Conservation (phyloP, 1,140 invertebrate genomes). For the Heliconius hermathena region DNA sequence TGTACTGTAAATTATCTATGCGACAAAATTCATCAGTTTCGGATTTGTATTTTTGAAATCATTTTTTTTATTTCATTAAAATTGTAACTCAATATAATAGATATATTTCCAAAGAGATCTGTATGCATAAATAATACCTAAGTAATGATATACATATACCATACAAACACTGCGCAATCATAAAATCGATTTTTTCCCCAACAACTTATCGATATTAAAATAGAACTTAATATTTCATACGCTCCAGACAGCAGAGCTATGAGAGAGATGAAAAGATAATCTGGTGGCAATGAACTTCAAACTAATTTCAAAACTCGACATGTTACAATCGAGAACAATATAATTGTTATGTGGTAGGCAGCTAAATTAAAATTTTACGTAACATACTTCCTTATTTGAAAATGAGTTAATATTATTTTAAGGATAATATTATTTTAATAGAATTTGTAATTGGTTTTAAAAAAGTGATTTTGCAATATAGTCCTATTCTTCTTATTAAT, state of each 20-base stretch:
- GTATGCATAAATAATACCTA: too few species aligned
- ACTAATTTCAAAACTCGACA: constrained; percentile 33
- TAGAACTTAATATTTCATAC: constrained; percentile 8
- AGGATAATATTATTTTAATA: not conserved
- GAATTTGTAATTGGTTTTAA: not conserved
- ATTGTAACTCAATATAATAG: too few species aligned
- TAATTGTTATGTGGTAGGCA: constrained; percentile 20
- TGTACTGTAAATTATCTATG: not conserved
- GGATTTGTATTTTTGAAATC: too few species aligned
- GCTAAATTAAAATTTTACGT: constrained; percentile 19
- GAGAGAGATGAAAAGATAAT: constrained; percentile 36
- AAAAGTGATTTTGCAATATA: too few species aligned
- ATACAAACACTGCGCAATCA: not conserved
- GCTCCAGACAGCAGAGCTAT: constrained; percentile 32
- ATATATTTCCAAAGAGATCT: too few species aligned
- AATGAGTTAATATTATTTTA: not conserved
- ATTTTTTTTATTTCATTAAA: too few species aligned
- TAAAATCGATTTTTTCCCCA: not conserved
- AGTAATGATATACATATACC: not conserved
- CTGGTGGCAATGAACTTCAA: constrained; percentile 43
- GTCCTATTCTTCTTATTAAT: too few species aligned
- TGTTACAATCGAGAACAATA: constrained; percentile 38
- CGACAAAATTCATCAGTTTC: too few species aligned
- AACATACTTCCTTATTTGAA: constrained; percentile 1
- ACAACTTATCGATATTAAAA: constrained; percentile 7